Evolutionary conservation across 2,888 invertebrate genomes (phyloP), one percentile per base, ranked within the genome.

Genomic region (Catocala fraxini): DNA sequence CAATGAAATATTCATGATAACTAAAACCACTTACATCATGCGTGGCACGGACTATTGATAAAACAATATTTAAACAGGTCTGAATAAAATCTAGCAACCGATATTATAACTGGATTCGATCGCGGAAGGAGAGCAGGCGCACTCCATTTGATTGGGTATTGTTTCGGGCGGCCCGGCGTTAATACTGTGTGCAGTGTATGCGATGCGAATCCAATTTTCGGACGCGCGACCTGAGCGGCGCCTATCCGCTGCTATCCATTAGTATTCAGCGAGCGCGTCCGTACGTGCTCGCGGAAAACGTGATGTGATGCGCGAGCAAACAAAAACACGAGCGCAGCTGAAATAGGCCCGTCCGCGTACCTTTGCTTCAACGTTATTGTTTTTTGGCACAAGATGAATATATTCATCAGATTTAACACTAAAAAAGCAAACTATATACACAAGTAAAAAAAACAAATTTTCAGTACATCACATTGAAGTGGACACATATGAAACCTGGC

Each of bases 71-170:
- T 67, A 52, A 59, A 63, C 45, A 59, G 42, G 62, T 75, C 56
- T 54, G 12, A 58, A 62, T 63, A 47, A 68, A 66, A 60, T 56
- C 41, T 59, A 63, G 59, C 51, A 58, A 39, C 34, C 53, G 65
- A 73, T 67, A 73, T 68, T 69, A 69, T 70, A 74, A 69, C 70
- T 65, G 12, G 46, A 56, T 51, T 35, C 48, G 39, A 55, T 49
- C 51, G 41, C 52, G 46, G 51, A 69, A 62, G 54, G 56, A 55
- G 43, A 55, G 58, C 49, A 58, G 55, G 75, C 72, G 82, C 83
- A 85, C 83, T 84, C 74, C 79, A 83, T 88, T 87, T 92, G 89
- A 92, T 93, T 91, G 91, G 84, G 82, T 82, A 92, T 91, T 92
- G 92, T 93, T 92, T 90, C 80, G 79, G 71, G 63, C 67, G 66